Conservation (phyloP, 2,888 invertebrate genomes). For the Trisateles emortualis region DNA sequence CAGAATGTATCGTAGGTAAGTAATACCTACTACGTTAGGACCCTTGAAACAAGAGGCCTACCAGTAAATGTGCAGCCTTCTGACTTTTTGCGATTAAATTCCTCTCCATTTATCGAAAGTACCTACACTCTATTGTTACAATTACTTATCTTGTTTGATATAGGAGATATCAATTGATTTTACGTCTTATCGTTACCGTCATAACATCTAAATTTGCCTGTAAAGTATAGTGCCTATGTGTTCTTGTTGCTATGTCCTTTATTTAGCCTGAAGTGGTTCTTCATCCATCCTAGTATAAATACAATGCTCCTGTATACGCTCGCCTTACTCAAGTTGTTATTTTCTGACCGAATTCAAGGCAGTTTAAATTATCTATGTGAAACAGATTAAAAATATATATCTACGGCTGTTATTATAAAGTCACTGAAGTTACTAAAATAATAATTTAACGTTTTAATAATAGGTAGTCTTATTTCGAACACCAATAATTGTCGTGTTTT, state of each 20-base stretch:
- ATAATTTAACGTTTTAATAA: not conserved
- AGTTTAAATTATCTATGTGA: not conserved
- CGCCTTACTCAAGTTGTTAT: constrained; percentile 15
- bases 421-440: not conserved
- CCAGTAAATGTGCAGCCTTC: too few species aligned
- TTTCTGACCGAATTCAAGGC: not conserved
- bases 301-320: constrained; percentile 9
- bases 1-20: too few species aligned
- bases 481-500: too few species aligned
- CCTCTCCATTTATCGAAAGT: not conserved
- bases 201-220: constrained; percentile 9
- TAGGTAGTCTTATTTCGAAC: too few species aligned
- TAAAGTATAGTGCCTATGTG: not conserved
- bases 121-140: constrained; percentile 21
- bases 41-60: too few species aligned
- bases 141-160: constrained; percentile 21
- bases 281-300: constrained; percentile 26
- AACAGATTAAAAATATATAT: too few species aligned
- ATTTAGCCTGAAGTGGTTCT: constrained; percentile 18
- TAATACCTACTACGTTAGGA: too few species aligned
- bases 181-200: not conserved
- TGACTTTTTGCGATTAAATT: not conserved
- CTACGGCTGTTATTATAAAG: too few species aligned
- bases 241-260: constrained; percentile 10
- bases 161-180: not conserved